Percentiles rank a stretch among this genome's conserved stretches.
phyloP scores from a whole-genome alignment of 2,113 vertebrate species.

The Daphoenositta chrysoptera region DNA sequence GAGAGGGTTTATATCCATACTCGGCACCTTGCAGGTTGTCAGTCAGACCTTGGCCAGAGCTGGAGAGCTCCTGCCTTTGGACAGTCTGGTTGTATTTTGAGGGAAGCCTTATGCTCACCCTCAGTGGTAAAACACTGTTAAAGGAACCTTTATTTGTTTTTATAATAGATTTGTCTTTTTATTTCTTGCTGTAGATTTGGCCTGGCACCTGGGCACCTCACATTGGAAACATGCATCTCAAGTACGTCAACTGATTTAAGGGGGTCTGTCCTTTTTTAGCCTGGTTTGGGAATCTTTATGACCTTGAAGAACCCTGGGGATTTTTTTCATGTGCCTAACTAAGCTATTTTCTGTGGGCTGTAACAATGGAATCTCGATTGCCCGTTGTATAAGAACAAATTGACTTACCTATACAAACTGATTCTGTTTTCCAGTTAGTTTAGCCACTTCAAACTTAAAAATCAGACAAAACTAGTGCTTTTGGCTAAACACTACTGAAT shows the following conservation, averaged over 20 bases:
- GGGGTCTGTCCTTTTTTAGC: constrained; percentile 73
- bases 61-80: neutral
- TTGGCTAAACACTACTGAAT: constrained; percentile 88
- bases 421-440: constrained; percentile 91
- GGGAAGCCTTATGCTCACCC: neutral
- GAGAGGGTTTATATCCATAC: neutral
- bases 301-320: constrained; percentile 75
- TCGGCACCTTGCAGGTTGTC: neutral
- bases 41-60: neutral
- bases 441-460: constrained; percentile 89
- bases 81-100: neutral
- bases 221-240: constrained; percentile 98
- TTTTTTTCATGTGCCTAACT: constrained; percentile 90
- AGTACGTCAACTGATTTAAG: constrained; percentile 96
- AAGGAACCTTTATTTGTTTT: constrained; percentile 64
- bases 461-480: constrained; percentile 83
- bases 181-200: constrained; percentile 90
- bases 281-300: constrained; percentile 73
- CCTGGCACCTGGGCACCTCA: constrained; percentile 98
- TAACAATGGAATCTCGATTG: constrained; percentile 77
- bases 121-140: neutral
- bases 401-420: constrained; percentile 84
- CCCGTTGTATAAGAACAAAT: constrained; percentile 84
- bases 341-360: constrained; percentile 82
- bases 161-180: constrained; percentile 72